Conservation (phyloP, 2,113 vertebrate genomes). For the Cheirogaleus medius region DNA sequence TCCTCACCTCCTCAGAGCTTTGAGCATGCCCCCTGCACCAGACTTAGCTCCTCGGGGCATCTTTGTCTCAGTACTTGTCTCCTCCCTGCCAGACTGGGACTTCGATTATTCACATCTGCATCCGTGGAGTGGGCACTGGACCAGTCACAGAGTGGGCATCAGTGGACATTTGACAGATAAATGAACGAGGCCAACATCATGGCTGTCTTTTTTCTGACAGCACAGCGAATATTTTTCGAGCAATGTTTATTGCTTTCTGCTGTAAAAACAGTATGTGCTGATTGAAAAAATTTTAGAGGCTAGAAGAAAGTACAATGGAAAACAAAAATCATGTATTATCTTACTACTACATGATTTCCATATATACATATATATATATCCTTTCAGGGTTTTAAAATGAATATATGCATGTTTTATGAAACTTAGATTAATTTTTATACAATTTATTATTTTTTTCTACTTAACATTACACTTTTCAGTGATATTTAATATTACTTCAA, state of each 20-base stretch:
- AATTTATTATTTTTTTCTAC: neutral
- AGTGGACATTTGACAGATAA: neutral
- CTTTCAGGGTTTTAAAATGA: neutral
- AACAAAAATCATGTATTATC: neutral
- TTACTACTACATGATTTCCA: neutral
- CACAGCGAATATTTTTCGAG: neutral
- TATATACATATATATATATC: neutral
- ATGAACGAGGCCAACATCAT: neutral
- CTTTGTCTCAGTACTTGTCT: neutral
- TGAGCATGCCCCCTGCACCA: neutral
- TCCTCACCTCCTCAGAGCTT: neutral
- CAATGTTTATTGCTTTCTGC: neutral
- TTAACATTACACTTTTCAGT: neutral
- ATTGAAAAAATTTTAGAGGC: neutral
- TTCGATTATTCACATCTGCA: neutral
- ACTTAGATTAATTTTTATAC: neutral
- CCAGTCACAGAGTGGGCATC: neutral
- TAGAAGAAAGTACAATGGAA: neutral
- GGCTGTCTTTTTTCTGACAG: neutral
- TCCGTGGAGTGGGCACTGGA: neutral
- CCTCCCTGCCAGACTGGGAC: neutral
- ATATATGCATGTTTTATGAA: constrained; percentile 10
- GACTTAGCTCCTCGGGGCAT: neutral
- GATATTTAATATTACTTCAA: neutral
- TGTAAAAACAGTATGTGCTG: neutral